These are phyloP conservation scores for Pachypsylla venusta DNA, from an alignment of 1,140 invertebrate genomes.

Conservation along the genomic window DNA sequence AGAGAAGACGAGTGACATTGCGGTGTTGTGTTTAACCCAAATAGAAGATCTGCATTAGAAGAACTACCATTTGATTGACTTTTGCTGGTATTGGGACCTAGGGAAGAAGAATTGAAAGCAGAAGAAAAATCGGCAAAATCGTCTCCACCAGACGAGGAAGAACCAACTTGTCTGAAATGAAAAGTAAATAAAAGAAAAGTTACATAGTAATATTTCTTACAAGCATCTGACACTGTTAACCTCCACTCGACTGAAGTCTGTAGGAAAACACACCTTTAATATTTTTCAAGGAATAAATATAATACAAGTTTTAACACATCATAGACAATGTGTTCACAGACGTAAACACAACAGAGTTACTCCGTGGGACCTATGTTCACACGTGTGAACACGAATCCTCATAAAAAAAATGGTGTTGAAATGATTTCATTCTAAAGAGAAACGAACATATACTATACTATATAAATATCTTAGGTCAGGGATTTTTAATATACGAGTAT, in stretches of 20 bases:
- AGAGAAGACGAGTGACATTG: conserved; percentile 1
- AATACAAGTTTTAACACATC: not conserved
- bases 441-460: not conserved
- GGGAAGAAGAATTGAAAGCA: conserved; percentile 37
- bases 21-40: conserved; percentile 28
- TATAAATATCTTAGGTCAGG: no score
- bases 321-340: no score
- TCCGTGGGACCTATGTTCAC: no score
- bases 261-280: not conserved
- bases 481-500: no score
- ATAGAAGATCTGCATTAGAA: conserved; percentile 38
- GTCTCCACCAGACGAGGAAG: conserved; percentile 62
- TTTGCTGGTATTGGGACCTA: not conserved
- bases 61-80: conserved; percentile 9
- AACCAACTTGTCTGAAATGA: conserved; percentile 57
- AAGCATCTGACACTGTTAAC: no score
- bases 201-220: not conserved
- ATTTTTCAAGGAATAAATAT: not conserved
- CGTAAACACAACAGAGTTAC: no score
- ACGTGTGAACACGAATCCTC: no score
- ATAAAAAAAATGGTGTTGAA: no score
- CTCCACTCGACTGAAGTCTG: no score
- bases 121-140: conserved; percentile 58
- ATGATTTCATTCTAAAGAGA: no score
- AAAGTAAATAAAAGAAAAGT: conserved; percentile 38